These are phyloP conservation scores for Sinhomidia bicolor DNA, from an alignment of 2,888 invertebrate genomes.

Conservation along the genomic window DNA sequence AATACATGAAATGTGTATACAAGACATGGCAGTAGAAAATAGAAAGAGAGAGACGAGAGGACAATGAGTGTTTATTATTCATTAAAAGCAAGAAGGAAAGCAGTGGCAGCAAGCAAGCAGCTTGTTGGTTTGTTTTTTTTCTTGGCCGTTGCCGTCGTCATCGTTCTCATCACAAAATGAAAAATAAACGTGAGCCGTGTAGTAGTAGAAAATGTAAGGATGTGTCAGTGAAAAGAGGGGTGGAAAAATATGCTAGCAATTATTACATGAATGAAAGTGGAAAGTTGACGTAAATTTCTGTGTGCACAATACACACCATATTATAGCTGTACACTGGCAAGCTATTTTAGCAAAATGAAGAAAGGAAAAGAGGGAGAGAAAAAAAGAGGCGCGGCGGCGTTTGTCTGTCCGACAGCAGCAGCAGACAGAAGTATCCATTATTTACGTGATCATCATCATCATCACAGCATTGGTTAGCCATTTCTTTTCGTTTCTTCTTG, in stretches of 20 bases:
- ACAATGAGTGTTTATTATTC: conserved; percentile 29
- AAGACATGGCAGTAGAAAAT: not conserved
- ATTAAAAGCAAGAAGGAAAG: not conserved
- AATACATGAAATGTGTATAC: not conserved
- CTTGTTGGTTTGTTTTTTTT: not conserved
- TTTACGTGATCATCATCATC: conserved; percentile 41
- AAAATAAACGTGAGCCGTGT: not conserved
- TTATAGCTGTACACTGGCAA: not conserved
- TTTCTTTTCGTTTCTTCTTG: conserved; percentile 15
- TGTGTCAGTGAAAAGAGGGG: not conserved
- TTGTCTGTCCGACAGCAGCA: conserved; percentile 21
- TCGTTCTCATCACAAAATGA: not conserved
- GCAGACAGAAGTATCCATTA: conserved; percentile 39
- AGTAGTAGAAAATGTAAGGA: not conserved
- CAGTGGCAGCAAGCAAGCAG: too few relatives aligned
- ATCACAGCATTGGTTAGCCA: not conserved
- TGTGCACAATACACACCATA: not conserved
- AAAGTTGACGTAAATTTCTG: conserved; percentile 10
- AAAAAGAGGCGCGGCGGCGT: not conserved
- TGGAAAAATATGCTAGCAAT: conserved; percentile 8
- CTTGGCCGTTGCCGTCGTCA: too few relatives aligned
- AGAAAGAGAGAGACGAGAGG: too few relatives aligned
- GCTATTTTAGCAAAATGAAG: not conserved
- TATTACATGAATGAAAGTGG: not conserved
- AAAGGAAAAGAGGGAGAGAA: not conserved